phyloP scores from a whole-genome alignment of 2,888 invertebrate genomes.

The Chloroclysta siterata region DNA sequence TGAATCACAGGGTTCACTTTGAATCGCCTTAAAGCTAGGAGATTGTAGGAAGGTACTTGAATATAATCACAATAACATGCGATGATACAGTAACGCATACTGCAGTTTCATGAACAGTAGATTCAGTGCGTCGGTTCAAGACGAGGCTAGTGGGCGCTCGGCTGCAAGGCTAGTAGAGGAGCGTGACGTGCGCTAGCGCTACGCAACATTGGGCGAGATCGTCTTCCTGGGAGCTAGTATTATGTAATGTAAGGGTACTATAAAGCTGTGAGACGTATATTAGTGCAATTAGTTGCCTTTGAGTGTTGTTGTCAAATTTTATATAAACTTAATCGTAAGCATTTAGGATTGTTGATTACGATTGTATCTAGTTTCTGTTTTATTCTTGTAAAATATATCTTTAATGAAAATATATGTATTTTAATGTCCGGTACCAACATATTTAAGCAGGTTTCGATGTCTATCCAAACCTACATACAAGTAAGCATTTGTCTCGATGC shows the following conservation, averaged over 20 bases:
- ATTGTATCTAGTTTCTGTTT: constrained; percentile 48
- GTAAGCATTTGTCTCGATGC: too few species aligned
- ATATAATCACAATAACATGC: too few species aligned
- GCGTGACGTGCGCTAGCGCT: not conserved
- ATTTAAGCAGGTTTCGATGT: not conserved
- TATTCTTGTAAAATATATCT: constrained; percentile 38
- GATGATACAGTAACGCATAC: too few species aligned
- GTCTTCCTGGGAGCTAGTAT: constrained; percentile 52
- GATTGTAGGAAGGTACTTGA: too few species aligned
- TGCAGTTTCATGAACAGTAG: too few species aligned
- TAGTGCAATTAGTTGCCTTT: constrained; percentile 71
- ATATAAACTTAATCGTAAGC: constrained; percentile 40
- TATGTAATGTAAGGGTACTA: constrained; percentile 51
- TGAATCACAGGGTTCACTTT: too few species aligned
- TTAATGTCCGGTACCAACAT: constrained; percentile 12
- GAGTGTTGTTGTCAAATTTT: constrained; percentile 59
- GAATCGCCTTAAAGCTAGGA: too few species aligned
- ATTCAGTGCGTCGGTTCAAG: not conserved
- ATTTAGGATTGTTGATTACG: constrained; percentile 38
- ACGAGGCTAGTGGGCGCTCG: not conserved
- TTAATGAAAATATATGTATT: constrained; percentile 38
- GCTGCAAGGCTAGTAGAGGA: not conserved
- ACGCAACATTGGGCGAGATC: constrained; percentile 12
- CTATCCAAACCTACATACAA: not conserved
- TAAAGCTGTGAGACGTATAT: constrained; percentile 55